phyloP scores from a whole-genome alignment of 2,888 invertebrate genomes.

The Metallyticus violacea region DNA sequence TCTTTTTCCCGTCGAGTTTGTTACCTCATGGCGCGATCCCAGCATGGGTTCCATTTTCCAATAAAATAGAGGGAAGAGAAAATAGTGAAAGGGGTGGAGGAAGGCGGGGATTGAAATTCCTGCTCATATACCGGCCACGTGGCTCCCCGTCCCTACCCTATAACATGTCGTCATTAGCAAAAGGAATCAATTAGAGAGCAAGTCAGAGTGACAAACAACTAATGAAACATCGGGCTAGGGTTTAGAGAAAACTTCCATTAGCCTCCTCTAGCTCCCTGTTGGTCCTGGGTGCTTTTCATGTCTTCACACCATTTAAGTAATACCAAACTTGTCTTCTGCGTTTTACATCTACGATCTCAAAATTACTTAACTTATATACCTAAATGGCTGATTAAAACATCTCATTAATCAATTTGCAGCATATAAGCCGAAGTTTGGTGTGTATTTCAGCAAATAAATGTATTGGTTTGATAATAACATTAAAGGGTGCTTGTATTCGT shows the following conservation, averaged over 20 bases:
- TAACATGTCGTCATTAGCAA: conserved; percentile 29
- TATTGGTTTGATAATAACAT: too few relatives aligned
- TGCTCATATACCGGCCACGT: conserved; percentile 10
- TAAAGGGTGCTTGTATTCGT: too few relatives aligned
- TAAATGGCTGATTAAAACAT: too few relatives aligned
- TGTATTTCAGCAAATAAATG: too few relatives aligned
- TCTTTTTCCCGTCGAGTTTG: conserved; percentile 14
- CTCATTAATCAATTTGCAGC: too few relatives aligned
- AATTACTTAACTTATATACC: too few relatives aligned
- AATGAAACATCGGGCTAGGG: conserved; percentile 24
- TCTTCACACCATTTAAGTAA: background rate
- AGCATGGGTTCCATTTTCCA: conserved; percentile 20
- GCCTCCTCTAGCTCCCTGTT: background rate
- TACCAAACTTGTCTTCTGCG: background rate
- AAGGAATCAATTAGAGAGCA: conserved; percentile 29
- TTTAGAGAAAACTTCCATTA: background rate
- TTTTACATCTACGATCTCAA: too few relatives aligned
- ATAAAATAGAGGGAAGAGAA: conserved; percentile 16
- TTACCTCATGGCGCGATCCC: conserved; percentile 15
- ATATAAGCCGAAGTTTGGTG: too few relatives aligned
- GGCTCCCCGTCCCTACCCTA: background rate
- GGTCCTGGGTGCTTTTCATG: background rate
- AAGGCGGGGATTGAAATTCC: background rate
- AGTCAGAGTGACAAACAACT: conserved; percentile 24
- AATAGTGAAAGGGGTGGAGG: background rate